Conservation (phyloP, 1,140 invertebrate genomes). For the Piezodorus guildinii region DNA sequence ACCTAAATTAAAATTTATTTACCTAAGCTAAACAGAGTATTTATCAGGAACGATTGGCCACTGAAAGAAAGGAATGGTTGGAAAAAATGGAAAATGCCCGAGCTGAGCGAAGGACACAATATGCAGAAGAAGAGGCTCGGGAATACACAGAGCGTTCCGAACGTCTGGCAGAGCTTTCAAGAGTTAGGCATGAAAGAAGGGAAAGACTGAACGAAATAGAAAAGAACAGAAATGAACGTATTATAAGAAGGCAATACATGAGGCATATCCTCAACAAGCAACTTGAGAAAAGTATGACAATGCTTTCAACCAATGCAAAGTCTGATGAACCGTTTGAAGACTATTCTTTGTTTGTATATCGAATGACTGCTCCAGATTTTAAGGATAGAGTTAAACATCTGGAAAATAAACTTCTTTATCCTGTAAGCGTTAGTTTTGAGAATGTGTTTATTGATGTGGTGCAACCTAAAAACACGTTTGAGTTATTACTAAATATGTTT, state of each 20-base stretch:
- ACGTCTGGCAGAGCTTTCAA: not conserved
- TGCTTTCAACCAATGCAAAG: constrained; percentile 55
- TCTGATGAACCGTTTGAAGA: constrained; percentile 50
- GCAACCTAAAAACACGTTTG: too few species aligned
- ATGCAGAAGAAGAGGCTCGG: not conserved
- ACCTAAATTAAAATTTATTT: not conserved
- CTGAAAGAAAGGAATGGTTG: constrained; percentile 10
- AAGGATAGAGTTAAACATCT: constrained; percentile 64
- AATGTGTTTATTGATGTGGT: too few species aligned
- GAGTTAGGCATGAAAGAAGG: constrained; percentile 27
- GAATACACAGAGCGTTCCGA: not conserved
- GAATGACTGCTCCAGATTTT: constrained; percentile 59
- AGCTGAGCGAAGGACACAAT: not conserved
- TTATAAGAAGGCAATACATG: constrained; percentile 50
- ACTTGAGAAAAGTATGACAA: constrained; percentile 64
- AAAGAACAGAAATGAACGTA: constrained; percentile 50
- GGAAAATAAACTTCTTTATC: constrained; percentile 59
- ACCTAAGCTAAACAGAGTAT: not conserved
- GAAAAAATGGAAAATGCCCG: not conserved
- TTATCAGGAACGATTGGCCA: not conserved
- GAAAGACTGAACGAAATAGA: constrained; percentile 56
- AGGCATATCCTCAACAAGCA: constrained; percentile 56
- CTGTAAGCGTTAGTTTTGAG: constrained; percentile 44
- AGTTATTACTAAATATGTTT: too few species aligned
- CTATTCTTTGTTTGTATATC: constrained; percentile 60